phyloP scores from a whole-genome alignment of 2,113 vertebrate genomes.

The Neogobius melanostomus region DNA sequence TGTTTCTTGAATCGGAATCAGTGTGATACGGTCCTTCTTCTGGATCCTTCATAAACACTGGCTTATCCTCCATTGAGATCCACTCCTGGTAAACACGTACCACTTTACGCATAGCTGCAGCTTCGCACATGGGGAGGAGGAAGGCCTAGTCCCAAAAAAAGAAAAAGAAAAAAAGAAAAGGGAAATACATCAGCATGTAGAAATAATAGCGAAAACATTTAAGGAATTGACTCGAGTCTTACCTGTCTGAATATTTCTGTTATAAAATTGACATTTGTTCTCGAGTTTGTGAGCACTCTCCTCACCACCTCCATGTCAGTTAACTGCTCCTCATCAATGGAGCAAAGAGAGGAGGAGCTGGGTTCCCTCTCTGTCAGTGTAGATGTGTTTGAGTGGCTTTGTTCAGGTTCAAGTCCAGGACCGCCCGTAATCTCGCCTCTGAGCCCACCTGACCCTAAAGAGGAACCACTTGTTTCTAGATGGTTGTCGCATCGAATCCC shows the following conservation, averaged over 20 bases:
- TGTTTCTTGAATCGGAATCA: slow-evolving; percentile 74
- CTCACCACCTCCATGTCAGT: slow-evolving; percentile 97
- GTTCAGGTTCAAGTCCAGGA: slow-evolving; percentile 83
- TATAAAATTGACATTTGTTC: slow-evolving; percentile 96
- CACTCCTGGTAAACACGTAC: slow-evolving; percentile 98
- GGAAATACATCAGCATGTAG: not conserved
- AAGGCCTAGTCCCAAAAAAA: slow-evolving; percentile 80
- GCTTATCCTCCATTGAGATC: slow-evolving; percentile 96
- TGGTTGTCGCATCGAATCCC: slow-evolving; percentile 61
- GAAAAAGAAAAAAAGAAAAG: not conserved
- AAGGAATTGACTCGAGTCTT: slow-evolving; percentile 10
- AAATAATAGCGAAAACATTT: not conserved
- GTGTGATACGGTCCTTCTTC: slow-evolving; percentile 79
- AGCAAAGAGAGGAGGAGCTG: slow-evolving; percentile 98
- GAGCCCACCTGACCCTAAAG: slow-evolving; percentile 62
- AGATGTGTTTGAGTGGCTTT: slow-evolving; percentile 97
- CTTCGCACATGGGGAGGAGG: slow-evolving; percentile 95
- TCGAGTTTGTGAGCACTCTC: slow-evolving; percentile 91
- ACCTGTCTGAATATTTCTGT: slow-evolving; percentile 99
- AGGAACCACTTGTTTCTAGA: slow-evolving; percentile 50
- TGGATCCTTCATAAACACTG: slow-evolving; percentile 95
- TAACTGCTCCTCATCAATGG: slow-evolving; percentile 96
- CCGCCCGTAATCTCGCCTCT: slow-evolving; percentile 74
- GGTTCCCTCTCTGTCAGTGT: slow-evolving; percentile 96
- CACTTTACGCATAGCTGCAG: slow-evolving; percentile 95